A percentile compares a stretch with the other conserved stretches of the same genome.
Evolutionary conservation across 2,797 vertebrate genomes (phyloP).

Genomic region (Molossus molossus): DNA sequence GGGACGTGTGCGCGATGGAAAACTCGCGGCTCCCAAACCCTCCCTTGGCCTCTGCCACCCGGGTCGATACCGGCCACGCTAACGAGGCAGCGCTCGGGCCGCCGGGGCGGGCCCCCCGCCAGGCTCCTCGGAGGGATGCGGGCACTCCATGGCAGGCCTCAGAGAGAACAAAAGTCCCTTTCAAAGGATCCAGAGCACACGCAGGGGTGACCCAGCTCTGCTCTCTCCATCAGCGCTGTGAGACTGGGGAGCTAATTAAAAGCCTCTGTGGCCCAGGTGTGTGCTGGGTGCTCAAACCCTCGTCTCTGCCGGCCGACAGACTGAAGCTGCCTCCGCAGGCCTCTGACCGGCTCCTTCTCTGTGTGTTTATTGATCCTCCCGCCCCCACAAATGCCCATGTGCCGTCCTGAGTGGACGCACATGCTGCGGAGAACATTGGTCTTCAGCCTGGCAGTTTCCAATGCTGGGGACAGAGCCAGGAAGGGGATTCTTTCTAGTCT

Average conservation of each 20-base stretch:
- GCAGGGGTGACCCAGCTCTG: constrained; percentile 72
- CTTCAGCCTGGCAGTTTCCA: constrained; percentile 48
- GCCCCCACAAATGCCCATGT: constrained; percentile 56
- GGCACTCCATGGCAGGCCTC: not conserved
- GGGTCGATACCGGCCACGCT: constrained; percentile 77
- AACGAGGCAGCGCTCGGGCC: constrained; percentile 75
- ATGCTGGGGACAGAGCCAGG: constrained; percentile 29
- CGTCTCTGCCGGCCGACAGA: constrained; percentile 18
- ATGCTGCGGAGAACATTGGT: constrained; percentile 41
- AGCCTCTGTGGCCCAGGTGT: constrained; percentile 45
- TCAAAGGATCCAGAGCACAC: constrained; percentile 74
- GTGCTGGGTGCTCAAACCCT: constrained; percentile 41
- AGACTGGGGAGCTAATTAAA: constrained; percentile 80
- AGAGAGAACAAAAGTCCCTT: constrained; percentile 75
- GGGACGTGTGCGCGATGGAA: constrained; percentile 50
- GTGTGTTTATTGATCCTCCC: constrained; percentile 66
- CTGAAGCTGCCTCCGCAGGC: not conserved
- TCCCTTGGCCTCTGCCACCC: constrained; percentile 8
- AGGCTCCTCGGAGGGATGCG: constrained; percentile 5
- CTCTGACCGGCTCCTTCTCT: constrained; percentile 39
- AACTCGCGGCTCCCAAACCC: constrained; percentile 61
- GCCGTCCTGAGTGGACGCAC: not conserved
- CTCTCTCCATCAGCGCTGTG: constrained; percentile 67
- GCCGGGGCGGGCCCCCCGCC: constrained; percentile 44
- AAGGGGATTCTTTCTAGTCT: constrained; percentile 56